Evolutionary conservation across 2,797 vertebrate genomes (phyloP).

Genomic region (Macropus fuliginosus): DNA sequence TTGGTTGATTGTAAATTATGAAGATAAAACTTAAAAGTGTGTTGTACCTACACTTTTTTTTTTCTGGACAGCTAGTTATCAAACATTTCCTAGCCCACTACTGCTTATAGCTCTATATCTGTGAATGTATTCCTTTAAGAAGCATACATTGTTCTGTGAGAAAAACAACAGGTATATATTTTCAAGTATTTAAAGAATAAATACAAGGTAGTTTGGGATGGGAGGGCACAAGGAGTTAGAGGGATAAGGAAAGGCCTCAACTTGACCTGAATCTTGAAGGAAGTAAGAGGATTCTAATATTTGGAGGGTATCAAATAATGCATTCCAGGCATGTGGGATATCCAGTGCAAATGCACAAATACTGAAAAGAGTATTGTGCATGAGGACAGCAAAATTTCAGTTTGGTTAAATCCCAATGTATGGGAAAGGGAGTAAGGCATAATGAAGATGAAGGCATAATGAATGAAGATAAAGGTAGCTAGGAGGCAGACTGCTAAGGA

Average conservation of each 20-base stretch:
- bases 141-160: not conserved
- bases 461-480: not conserved
- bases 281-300: not conserved
- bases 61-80: not conserved
- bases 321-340: not conserved
- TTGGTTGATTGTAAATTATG: not conserved
- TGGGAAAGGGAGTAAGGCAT: not conserved
- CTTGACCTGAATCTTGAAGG: not conserved
- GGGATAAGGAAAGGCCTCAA: not conserved
- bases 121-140: not conserved
- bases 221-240: not conserved
- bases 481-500: not conserved
- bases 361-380: not conserved
- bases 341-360: not conserved
- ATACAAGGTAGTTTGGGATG: not conserved
- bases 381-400: not conserved
- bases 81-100: not conserved
- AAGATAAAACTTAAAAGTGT: not conserved
- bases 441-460: not conserved
- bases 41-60: not conserved
- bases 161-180: not conserved
- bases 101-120: not conserved
- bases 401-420: not conserved
- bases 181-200: not conserved
- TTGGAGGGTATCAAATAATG: not conserved